Conservation (phyloP, 2,113 vertebrate genomes). For the Rhegmatorhina hoffmannsi region DNA sequence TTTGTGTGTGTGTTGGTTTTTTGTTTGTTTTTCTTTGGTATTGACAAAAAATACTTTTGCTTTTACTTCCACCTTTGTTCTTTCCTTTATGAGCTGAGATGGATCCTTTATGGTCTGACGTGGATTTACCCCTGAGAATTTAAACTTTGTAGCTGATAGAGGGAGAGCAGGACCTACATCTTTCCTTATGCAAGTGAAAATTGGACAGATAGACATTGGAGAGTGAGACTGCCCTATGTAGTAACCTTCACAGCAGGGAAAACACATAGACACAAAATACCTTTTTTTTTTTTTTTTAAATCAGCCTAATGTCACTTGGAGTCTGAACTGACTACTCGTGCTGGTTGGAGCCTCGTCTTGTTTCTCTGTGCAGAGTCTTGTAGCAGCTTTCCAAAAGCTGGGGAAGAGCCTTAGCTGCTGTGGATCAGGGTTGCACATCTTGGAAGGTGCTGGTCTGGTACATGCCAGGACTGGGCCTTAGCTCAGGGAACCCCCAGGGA, state of each 20-base stretch:
- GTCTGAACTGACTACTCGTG: background rate
- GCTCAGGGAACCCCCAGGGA: background rate
- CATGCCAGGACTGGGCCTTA: background rate
- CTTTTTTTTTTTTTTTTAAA: background rate
- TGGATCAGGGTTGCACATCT: background rate
- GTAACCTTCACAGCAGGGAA: background rate
- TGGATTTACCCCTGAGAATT: background rate
- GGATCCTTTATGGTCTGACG: background rate
- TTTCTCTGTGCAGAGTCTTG: background rate
- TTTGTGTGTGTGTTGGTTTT: background rate
- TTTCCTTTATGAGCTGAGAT: background rate
- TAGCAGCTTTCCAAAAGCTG: background rate
- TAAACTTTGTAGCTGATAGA: background rate
- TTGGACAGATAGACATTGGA: background rate
- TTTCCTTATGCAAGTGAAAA: background rate
- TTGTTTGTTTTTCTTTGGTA: background rate
- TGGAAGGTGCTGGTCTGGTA: background rate
- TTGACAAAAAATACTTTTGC: background rate
- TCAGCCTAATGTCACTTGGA: background rate
- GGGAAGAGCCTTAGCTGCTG: background rate
- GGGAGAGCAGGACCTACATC: background rate
- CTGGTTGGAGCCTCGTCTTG: background rate
- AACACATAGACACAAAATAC: background rate
- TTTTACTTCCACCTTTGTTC: background rate
- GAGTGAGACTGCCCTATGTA: background rate